These are phyloP conservation scores for Chrysolophus pictus DNA, from an alignment of 2,797 vertebrate species.

Conservation along the genomic window DNA sequence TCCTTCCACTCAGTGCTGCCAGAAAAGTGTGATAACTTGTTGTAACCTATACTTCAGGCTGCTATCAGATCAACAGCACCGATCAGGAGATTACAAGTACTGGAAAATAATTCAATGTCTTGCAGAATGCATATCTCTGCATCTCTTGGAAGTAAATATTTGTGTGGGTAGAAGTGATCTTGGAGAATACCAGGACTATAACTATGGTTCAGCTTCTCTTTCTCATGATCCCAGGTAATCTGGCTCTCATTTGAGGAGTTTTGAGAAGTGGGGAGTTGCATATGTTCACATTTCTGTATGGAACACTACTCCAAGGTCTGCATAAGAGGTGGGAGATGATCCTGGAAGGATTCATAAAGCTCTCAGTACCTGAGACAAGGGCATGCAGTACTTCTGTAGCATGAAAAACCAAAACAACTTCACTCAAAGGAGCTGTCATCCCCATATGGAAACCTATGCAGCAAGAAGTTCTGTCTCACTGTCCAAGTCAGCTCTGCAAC, in stretches of 20 bases:
- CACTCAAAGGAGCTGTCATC: not conserved
- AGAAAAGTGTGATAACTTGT: conserved; percentile 41
- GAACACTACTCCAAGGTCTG: not conserved
- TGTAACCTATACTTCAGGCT: conserved; percentile 24
- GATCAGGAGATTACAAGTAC: not conserved
- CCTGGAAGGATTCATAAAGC: not conserved
- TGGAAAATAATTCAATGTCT: not conserved
- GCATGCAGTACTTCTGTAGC: not conserved
- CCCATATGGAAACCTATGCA: not conserved
- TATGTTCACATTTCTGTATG: not conserved
- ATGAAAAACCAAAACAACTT: not conserved
- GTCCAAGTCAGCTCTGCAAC: not conserved
- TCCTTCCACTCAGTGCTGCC: conserved; percentile 9
- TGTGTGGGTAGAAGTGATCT: not conserved
- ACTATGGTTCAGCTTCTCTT: not conserved
- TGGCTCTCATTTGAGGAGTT: not conserved
- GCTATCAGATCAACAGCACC: conserved; percentile 33
- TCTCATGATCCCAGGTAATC: not conserved
- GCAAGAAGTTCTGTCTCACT: not conserved
- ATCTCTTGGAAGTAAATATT: conserved; percentile 40
- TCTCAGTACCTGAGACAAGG: not conserved
- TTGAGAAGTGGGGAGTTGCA: not conserved
- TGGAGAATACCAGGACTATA: not conserved
- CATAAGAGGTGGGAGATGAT: not conserved
- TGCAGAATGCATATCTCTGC: not conserved